These are phyloP conservation scores for Lycopodina hypogea DNA, from an alignment of 37 sponge, comb jelly and placozoan species.

Conservation along the genomic window DNA sequence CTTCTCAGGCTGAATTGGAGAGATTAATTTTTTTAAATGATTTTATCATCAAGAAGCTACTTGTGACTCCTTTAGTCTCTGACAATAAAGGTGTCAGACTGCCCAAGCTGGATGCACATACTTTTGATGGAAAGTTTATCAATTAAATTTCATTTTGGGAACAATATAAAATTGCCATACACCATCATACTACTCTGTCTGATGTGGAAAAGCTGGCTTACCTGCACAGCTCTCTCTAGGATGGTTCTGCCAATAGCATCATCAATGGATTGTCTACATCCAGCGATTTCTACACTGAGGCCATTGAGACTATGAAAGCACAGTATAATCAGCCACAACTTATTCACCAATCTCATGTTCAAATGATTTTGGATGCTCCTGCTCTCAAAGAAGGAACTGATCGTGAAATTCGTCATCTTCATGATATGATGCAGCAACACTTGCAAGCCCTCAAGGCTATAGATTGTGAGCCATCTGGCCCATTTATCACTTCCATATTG, in stretches of 20 bases:
- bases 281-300: conserved; percentile 16
- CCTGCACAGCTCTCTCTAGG: conserved; percentile 25
- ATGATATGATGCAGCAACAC: conserved; percentile 20
- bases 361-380: conserved; percentile 12
- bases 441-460: conserved; percentile 23
- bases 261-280: conserved; percentile 19
- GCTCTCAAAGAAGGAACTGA: conserved; percentile 27
- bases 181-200: conserved; percentile 1
- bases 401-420: conserved; percentile 1
- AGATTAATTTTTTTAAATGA: not conserved
- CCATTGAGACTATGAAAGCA: conserved; percentile 8
- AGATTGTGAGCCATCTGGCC: conserved; percentile 23
- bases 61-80: not conserved
- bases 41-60: not conserved
- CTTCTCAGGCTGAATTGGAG: too few species aligned
- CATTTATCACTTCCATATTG: conserved; percentile 24
- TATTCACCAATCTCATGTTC: conserved; percentile 31
- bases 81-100: conserved; percentile 7
- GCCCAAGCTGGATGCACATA: conserved; percentile 22
- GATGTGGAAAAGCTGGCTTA: conserved; percentile 16
- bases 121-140: conserved; percentile 16
- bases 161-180: conserved; percentile 18
- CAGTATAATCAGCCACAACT: conserved; percentile 21
- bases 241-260: conserved; percentile 24
- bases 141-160: conserved; percentile 30